Percentiles rank a stretch among this genome's conserved stretches.
Conservation (phyloP, 2,113 vertebrate species). For the Tragelaphus imberbis region DNA sequence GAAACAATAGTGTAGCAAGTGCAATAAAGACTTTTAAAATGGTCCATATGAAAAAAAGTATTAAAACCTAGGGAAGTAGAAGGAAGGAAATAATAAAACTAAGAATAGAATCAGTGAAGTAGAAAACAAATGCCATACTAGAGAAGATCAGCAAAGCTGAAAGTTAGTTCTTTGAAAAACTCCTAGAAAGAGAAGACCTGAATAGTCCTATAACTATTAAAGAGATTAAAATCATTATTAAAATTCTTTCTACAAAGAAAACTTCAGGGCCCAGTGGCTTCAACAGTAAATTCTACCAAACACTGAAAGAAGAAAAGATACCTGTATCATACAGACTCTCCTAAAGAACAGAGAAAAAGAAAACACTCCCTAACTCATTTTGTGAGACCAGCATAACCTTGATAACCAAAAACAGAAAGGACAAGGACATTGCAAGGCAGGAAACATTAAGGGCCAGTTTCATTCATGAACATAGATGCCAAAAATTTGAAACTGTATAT, state of each 20-base stretch:
- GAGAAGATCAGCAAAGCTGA: not conserved
- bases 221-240: not conserved
- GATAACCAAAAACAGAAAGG: not conserved
- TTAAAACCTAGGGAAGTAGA: not conserved
- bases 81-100: not conserved
- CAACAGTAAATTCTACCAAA: not conserved
- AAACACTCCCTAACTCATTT: not conserved
- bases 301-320: not conserved
- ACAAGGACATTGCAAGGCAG: not conserved
- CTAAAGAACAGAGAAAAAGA: not conserved
- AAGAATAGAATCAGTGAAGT: not conserved
- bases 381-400: not conserved
- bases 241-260: not conserved
- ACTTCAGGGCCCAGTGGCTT: not conserved
- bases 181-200: not conserved
- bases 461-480: not conserved
- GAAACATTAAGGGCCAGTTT: not conserved
- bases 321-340: not conserved
- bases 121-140: not conserved
- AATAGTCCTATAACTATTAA: not conserved
- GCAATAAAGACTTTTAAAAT: not conserved
- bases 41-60: not conserved
- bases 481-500: not conserved
- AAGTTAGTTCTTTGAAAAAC: conserved; percentile 3
- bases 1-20: not conserved